Base-by-base conservation (phyloP, 1,140 invertebrate species). In the Heliconius nattereri region DNA sequence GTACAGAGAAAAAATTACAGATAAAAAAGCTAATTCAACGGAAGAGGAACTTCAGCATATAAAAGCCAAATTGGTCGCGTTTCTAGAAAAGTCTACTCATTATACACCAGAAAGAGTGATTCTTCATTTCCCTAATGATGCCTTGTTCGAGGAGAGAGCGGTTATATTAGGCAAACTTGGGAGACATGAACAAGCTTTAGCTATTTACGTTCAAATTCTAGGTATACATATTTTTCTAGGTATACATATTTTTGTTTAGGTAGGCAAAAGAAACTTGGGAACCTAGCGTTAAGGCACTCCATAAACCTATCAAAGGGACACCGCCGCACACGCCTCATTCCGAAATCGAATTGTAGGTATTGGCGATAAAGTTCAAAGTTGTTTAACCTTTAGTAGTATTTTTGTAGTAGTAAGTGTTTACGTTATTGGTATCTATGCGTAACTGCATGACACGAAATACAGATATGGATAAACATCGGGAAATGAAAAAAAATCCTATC, bases 121-220 rank as follows among this genome's bases (percentile, higher is more conserved):
- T 11, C 95, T 97, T 26, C 97, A 98, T 89, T 99, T 99, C 88
- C 98, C 98, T 0, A 96, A 96, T 79, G 96, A 99, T 88, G 96
- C 96, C 83, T 95, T 99, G 80, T 97, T 98, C 90, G 98, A 99
- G 92, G 99, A 99, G 94, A 95, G 98, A 78, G 98, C 99, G 0
- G 96, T 99, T 40, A 97, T 99, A 78, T 94, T 99, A 23, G 98
- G 98, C 6, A 97, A 97, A 84, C 94, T 99, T 2, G 98, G 97
- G 9, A 94, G 99, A 94, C 97, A 99, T 75, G 97, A 99, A 88
- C 97, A 99, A 91, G 98, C 98, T 3, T 94, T 99, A 66, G 96
- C 97, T 1, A 98, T 99, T 88, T 99, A 99, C 90, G 96, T 99
- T 29, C 85, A 97, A 95, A 95, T 96, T 95, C 86, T 96, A 96